Evolutionary conservation across 2,113 vertebrate species (phyloP).

Genomic region (Craseonycteris thonglongyai): DNA sequence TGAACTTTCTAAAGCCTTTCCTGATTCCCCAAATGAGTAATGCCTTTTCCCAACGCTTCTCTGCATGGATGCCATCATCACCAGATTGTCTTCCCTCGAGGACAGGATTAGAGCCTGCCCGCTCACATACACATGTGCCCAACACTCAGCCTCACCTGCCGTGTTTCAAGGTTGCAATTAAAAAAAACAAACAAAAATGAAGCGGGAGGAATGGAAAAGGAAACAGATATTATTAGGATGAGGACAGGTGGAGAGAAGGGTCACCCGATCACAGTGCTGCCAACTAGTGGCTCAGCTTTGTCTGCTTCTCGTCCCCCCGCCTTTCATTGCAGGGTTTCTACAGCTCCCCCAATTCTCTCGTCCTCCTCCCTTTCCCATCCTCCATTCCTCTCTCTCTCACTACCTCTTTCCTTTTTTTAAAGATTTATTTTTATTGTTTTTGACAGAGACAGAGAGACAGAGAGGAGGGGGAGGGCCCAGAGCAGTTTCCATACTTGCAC

Average conservation of each 20-base stretch:
- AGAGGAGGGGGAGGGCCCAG: no score
- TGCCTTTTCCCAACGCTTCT: not conserved
- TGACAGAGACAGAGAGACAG: no score
- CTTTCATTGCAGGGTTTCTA: not conserved
- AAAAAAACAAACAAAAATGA: not conserved
- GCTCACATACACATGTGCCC: not conserved
- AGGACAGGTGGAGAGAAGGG: not conserved
- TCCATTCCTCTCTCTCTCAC: not conserved
- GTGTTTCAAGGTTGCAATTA: not conserved
- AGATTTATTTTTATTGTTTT: not conserved
- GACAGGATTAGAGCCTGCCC: not conserved
- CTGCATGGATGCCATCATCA: not conserved
- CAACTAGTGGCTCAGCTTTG: no score
- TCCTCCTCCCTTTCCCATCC: not conserved
- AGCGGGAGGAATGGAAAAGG: not conserved
- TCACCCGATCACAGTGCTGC: not conserved
- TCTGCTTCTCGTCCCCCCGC: not conserved
- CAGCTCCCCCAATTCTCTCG: not conserved
- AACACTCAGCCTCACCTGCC: not conserved
- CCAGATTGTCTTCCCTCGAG: not conserved
- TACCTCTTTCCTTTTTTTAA: not conserved
- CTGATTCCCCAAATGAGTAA: no score
- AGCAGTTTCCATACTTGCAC: no score
- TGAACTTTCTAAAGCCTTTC: not conserved
- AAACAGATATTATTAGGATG: not conserved